Percentiles rank a stretch among this genome's conserved stretches.
Conservation (phyloP, 1,140 invertebrate species). For the Dendroctonus valens region DNA sequence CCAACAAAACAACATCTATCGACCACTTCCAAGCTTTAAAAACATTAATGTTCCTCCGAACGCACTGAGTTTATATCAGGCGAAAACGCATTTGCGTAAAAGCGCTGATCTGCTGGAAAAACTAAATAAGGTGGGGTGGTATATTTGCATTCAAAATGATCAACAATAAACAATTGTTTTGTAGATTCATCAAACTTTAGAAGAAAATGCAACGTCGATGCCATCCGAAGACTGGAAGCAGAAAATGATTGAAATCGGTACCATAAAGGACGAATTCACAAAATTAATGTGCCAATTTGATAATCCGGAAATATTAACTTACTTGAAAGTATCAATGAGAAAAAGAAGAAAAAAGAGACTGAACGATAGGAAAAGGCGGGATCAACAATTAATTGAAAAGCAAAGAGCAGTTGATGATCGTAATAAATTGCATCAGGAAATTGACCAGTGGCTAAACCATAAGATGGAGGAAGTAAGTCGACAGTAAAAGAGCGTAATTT, state of each 20-base stretch:
- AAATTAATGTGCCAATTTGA: slow-evolving; percentile 51
- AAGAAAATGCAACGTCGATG: slow-evolving; percentile 50
- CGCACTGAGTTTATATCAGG: slow-evolving; percentile 37
- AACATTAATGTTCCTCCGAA: slow-evolving; percentile 31
- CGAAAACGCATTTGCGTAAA: slow-evolving; percentile 41
- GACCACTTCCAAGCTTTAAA: slow-evolving; percentile 33
- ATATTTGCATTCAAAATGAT: neutral
- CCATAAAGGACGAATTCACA: slow-evolving; percentile 53
- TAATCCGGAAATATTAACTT: slow-evolving; percentile 49
- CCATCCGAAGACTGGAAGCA: slow-evolving; percentile 56
- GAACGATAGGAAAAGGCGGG: slow-evolving; percentile 53
- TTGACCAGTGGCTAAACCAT: slow-evolving; percentile 61
- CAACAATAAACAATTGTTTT: neutral
- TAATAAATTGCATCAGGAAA: slow-evolving; percentile 55
- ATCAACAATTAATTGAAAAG: slow-evolving; percentile 52
- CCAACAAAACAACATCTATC: slow-evolving; percentile 37
- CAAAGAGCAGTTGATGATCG: slow-evolving; percentile 48
- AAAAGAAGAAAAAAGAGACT: slow-evolving; percentile 59
- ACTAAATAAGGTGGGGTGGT: slow-evolving; percentile 49
- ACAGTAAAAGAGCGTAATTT: neutral
- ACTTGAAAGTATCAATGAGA: slow-evolving; percentile 53
- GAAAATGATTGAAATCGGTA: slow-evolving; percentile 51
- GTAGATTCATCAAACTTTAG: slow-evolving; percentile 49
- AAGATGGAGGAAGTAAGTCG: slow-evolving; percentile 55
- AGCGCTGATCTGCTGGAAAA: slow-evolving; percentile 46